Evolutionary conservation across 1,140 invertebrate genomes (phyloP).

Genomic region (Drosophila ogumai): DNA sequence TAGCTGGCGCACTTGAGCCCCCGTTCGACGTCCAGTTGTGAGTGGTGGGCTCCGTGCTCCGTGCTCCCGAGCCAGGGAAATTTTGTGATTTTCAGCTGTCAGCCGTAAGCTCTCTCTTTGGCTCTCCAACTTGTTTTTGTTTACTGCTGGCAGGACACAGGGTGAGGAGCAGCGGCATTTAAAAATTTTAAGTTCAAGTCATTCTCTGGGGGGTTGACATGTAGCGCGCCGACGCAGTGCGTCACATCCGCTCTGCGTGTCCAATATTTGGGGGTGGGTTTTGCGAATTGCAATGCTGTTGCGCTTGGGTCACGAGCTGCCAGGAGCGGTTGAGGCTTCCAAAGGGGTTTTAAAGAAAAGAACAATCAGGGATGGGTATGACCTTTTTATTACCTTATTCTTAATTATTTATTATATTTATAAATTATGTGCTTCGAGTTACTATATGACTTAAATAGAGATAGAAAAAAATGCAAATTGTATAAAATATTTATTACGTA

Average conservation of each 20-base stretch:
- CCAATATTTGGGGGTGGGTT: constrained; percentile 33
- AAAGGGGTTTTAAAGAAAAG: not conserved
- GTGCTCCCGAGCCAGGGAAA: constrained; percentile 45
- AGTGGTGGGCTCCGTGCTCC: constrained; percentile 38
- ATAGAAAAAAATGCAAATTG: not conserved
- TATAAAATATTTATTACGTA: not conserved
- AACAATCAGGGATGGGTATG: no score
- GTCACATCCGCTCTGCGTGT: constrained; percentile 16
- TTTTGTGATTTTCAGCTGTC: constrained; percentile 62
- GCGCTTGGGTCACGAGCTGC: constrained; percentile 26
- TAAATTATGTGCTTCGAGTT: no score
- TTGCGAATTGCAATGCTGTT: constrained; percentile 64
- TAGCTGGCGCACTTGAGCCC: constrained; percentile 47
- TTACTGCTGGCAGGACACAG: constrained; percentile 54
- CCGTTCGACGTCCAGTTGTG: constrained; percentile 64
- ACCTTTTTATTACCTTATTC: no score
- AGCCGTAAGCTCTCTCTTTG: constrained; percentile 44
- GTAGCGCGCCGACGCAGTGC: constrained; percentile 56
- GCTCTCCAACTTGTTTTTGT: constrained; percentile 75
- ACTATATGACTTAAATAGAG: not conserved
- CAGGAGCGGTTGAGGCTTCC: constrained; percentile 17
- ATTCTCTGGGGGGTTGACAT: constrained; percentile 55
- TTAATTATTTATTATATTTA: not conserved
- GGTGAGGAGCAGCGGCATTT: constrained; percentile 27
- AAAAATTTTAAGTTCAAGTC: not conserved